A percentile compares a stretch with the other conserved stretches of the same genome.
These are phyloP conservation scores for Cavia aperea DNA, from an alignment of 2,113 vertebrate species.

Conservation along the genomic window DNA sequence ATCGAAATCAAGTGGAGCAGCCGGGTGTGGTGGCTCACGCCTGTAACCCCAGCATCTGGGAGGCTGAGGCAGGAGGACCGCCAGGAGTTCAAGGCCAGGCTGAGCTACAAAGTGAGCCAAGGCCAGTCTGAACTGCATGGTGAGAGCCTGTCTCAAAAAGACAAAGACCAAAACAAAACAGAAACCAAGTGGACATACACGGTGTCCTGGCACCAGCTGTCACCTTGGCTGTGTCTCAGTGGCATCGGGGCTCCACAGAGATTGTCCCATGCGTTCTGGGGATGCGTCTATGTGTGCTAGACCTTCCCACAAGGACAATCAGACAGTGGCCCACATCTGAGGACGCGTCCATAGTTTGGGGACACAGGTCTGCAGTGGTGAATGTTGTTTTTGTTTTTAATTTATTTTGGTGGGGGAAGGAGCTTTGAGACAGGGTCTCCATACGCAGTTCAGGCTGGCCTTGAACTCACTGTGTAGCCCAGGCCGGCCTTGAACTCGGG, in stretches of 20 bases:
- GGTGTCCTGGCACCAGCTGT: background rate
- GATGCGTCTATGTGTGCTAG: rapidly evolving
- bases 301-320: background rate
- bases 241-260: background rate
- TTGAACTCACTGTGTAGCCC: background rate
- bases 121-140: background rate
- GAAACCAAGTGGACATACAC: background rate
- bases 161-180: background rate
- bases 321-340: background rate
- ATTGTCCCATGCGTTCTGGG: background rate
- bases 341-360: too few relatives aligned
- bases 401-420: background rate
- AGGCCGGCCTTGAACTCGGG: background rate
- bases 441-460: background rate
- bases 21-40: background rate
- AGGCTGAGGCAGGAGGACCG: background rate
- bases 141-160: background rate
- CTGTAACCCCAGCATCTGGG: background rate
- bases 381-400: background rate
- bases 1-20: background rate
- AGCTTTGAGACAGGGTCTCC: background rate
- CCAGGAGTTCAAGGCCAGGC: too few relatives aligned
- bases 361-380: background rate
- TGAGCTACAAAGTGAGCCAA: background rate
- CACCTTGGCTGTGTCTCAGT: background rate